Evolutionary conservation across 2,888 invertebrate species (phyloP), one percentile per base, ranked within the genome.

Genomic region (Horisme vitalbata): DNA sequence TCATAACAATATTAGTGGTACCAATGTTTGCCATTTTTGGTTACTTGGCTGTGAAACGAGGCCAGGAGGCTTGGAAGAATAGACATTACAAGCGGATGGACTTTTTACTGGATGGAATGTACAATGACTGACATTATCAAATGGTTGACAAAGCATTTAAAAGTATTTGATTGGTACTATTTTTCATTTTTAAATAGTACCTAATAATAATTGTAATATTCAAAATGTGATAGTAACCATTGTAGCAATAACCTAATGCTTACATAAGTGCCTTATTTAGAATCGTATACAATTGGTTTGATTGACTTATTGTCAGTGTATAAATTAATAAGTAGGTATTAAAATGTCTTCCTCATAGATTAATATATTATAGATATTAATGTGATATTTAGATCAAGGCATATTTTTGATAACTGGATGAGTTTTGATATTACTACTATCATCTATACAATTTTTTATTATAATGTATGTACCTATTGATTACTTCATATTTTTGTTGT

Each of bases 41-140:
- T 10, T 93, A 93, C 46, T 90, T 94, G 74, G 87, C 93, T 13
- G 90, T 94, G 46, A 93, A 93, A 59, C 88, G 93, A 56, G 93
- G 95, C n/a, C 90, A 93, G 59, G 96, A 96, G 71, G 95, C 95
- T 72, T 96, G 96, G 95, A 93, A 94, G 62, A 95, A 96, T 57
- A 91, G 96, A 60, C 96, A 96, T 78, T 96, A 96, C 68, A 92
- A 95, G 54, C 91, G 96, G 72, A 96, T 96, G 96, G 96, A 96
- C 79, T 96, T 95, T 71, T 90, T 96, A 8, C 94, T 96, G 43
- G 96, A 96, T 79, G 96, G 96, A 63, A 96, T 96, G 94, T 96
- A 96, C 71, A 95, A 96, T 83, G 95, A 95, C 71, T 95, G 80
- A 71, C 4, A n/a, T 4, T 21, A 11, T 11, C 5, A n/a, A 0